Evolutionary conservation across 2,888 invertebrate genomes (phyloP), one percentile per base, ranked within the genome.

Genomic region (Drosophila lacicola): DNA sequence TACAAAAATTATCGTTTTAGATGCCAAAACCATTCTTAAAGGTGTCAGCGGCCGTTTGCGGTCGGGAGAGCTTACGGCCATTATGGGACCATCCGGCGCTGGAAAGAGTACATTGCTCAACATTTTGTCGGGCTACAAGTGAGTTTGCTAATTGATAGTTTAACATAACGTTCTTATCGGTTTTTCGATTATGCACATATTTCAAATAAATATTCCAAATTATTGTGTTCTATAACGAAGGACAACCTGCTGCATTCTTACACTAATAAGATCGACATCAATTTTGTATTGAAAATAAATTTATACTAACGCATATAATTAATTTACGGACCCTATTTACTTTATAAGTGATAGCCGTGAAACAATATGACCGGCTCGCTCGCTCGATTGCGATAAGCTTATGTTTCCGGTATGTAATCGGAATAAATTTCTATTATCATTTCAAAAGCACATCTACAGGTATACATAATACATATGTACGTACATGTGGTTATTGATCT

Each of bases 41-140:
- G 95, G 96, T 76, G 97, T 98, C 81, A 97, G 97, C 69, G 98
- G 98, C 47, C 94, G 95, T 82, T 95, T 98, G 71, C 95, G 96
- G 34, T 97, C 98, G 41, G 97, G 98, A 74, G 97, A 98, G 92
- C 94, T 98, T 90, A 98, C 98, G 6, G 98, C 98, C 80, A 98
- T 98, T 90, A 98, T 98, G 98, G 98, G 98, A 13, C 98, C 98
- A 42, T 98, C 98, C 0, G 98, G 98, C 34, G 98, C 97, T 61
- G 97, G 98, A 82, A 98, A 98, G 93, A 97, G 97, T 54, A 98
- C 98, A 0, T 94, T 98, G 17, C 96, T 98, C 91, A 98, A 98
- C 91, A 98, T 98, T 85, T 95, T 98, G 74, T 98, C 98, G 19
- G 98, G 98, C 91, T 98, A 98, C 94, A 97, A 96, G 98, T 98